Evolutionary conservation across 1,140 invertebrate species (phyloP), one percentile per base, ranked within the genome.

Genomic region (Ylistrum balloti): DNA sequence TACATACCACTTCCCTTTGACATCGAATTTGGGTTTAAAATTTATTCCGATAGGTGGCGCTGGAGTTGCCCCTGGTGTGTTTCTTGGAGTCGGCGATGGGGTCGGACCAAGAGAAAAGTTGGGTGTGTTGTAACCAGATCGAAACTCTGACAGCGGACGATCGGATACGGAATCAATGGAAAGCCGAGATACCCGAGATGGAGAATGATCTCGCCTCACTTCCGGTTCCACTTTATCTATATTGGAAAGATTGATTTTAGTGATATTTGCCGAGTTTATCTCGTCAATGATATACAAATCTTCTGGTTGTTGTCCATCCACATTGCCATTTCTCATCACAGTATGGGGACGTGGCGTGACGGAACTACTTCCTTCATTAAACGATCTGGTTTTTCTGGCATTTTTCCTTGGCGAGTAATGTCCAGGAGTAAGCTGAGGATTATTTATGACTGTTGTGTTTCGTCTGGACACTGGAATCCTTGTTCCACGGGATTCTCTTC

Each of bases 21-120:
- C 22, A 74, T 74, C 56, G n/a, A 28, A 74, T 74, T 74, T 74
- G 28, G 56, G 56, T 74, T 74, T 74, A 11, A 74, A 74, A 74
- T 74, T 74, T 3, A 74, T n/a, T 28, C 56, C 56, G 28, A 74
- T 28, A 28, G 56, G 56, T 74, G 56, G 56, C 56, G 56, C 56
- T 74, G 56, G 56, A 7, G 56, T 74, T 2, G 22, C 2, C 1
- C 56, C 56, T 5, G 56, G 56, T 1, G 56, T 74, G n/a, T 74
- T 74, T 28, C 56, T 22, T 3, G 56, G 56, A 11, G 56, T 74
- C 3, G 56, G 56, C 11, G n/a, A 22, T 0, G 56, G 56, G 56
- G 56, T 74, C 0, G 56, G 56, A 28, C 56, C 56, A n/a, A 74
- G 56, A 28, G 56, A 74, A 28, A 74, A 74, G 56, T 28, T 28